Evolutionary conservation across 2,888 invertebrate species (phyloP).

Genomic region (Heliconius hortense): DNA sequence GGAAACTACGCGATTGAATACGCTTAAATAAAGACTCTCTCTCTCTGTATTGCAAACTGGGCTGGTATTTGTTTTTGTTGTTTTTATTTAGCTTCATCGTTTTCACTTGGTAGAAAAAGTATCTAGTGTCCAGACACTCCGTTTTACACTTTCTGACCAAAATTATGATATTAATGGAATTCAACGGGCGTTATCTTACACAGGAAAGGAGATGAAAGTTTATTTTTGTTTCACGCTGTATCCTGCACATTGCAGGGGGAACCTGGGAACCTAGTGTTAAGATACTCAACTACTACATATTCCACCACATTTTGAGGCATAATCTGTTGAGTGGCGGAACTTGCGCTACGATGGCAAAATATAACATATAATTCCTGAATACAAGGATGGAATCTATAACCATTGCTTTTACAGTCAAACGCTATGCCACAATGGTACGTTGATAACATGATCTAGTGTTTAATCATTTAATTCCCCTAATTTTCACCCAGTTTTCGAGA

Average conservation of each 20-base stretch:
- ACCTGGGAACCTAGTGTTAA: neutral
- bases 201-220: too few species aligned
- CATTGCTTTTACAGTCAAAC: too few species aligned
- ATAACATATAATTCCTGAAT: too few species aligned
- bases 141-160: too few species aligned
- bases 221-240: too few species aligned
- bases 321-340: neutral
- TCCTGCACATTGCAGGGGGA: neutral
- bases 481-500: too few species aligned
- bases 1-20: constrained; percentile 30
- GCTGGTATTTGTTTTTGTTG: neutral
- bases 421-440: too few species aligned
- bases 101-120: neutral
- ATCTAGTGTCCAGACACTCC: neutral
- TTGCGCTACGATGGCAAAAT: neutral
- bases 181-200: too few species aligned
- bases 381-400: too few species aligned
- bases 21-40: constrained; percentile 29
- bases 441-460: too few species aligned
- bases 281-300: neutral
- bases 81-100: neutral
- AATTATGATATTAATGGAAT: too few species aligned
- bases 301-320: neutral
- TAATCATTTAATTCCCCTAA: too few species aligned
- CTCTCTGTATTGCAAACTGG: constrained; percentile 30